A percentile compares a stretch with the other conserved stretches of the same genome.
These are phyloP conservation scores for Phymastichus coffea DNA, from an alignment of 1,140 invertebrate species.

Conservation along the genomic window DNA sequence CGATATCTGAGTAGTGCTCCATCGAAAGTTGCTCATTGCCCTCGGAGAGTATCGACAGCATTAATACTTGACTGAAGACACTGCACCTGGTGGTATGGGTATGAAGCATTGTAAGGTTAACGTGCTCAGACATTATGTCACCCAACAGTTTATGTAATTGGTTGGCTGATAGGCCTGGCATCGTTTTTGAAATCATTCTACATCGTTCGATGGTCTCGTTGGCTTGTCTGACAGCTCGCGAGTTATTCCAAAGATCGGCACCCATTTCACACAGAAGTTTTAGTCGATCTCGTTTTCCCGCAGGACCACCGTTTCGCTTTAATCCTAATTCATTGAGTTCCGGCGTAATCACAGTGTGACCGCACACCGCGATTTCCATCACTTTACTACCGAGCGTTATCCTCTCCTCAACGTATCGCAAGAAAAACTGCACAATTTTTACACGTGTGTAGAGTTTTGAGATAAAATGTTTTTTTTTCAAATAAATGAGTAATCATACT, in stretches of 20 bases:
- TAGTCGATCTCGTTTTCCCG: too few relatives aligned
- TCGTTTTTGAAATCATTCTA: too few relatives aligned
- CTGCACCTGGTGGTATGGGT: slow-evolving; percentile 49
- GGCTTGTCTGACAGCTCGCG: slow-evolving; percentile 36
- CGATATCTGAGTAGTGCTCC: slow-evolving; percentile 66
- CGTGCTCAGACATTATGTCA: neutral
- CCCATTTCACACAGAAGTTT: too few relatives aligned
- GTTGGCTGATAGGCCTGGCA: neutral
- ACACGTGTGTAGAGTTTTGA: neutral
- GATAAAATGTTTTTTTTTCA: slow-evolving; percentile 12
- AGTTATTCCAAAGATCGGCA: slow-evolving; percentile 28
- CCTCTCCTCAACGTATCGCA: slow-evolving; percentile 46
- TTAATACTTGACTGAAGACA: slow-evolving; percentile 58
- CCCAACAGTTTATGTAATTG: neutral
- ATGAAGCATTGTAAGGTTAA: slow-evolving; percentile 41
- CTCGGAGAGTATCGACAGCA: slow-evolving; percentile 57
- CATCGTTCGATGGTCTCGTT: slow-evolving; percentile 23
- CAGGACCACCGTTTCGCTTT: slow-evolving; percentile 51
- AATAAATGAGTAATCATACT: slow-evolving; percentile 41
- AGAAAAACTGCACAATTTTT: slow-evolving; percentile 44
- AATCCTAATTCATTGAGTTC: slow-evolving; percentile 53
- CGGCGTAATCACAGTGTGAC: slow-evolving; percentile 59
- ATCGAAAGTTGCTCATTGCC: slow-evolving; percentile 58
- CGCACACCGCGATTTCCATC: slow-evolving; percentile 63
- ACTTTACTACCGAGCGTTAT: slow-evolving; percentile 53